Base-by-base conservation (phyloP, 2,797 vertebrate species). In the Erethizon dorsatum region DNA sequence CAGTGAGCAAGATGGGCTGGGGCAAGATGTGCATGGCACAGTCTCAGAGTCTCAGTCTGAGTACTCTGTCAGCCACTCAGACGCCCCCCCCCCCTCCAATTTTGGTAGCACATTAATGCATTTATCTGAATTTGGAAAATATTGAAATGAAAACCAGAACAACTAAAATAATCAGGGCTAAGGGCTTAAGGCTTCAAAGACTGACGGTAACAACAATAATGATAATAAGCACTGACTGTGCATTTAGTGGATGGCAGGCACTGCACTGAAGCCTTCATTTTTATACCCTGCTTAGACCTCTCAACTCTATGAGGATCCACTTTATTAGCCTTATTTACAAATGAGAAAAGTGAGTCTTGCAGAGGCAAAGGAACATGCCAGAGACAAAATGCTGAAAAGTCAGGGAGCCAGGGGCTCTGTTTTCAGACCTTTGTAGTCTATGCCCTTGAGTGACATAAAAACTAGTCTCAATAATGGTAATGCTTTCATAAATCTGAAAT, bases 401-500 rank as follows among this genome's bases (percentile, higher is more conserved):
- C 14, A n/a, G 8, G 12, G 17, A 71, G 47, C 37, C 82, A 63
- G 24, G n/a, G 24, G 33, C 26, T 82, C 77, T 73, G 45, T 31
- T 63, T 82, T 67, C 75, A 77, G 63, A 33, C 3, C 20, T 14
- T 6, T 54, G 33, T 15, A 85, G 52, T 20, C 37, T 14, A 0
- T n/a, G 33, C 24, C 41, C 82, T 83, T 67, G 10, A 80, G 8
- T 52, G 71, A 47, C 18, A 24, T 61, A 78, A 86, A 95, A 80
- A 78, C 57, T 31, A n/a, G 6, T 28, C 65, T 93, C 65, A 54
- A 41, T 14, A 71, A 65, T 61, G 17, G 71, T 28, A 26, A 69
- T 57, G 7, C 24, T 79, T 80, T 87, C 50, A 79, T 54, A 65
- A 91, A 92, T 86, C 69, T 90, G 47, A 92, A 93, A 37, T 56